Base-by-base conservation (phyloP, 2,797 vertebrate species). In the Ispidina lecontei region DNA sequence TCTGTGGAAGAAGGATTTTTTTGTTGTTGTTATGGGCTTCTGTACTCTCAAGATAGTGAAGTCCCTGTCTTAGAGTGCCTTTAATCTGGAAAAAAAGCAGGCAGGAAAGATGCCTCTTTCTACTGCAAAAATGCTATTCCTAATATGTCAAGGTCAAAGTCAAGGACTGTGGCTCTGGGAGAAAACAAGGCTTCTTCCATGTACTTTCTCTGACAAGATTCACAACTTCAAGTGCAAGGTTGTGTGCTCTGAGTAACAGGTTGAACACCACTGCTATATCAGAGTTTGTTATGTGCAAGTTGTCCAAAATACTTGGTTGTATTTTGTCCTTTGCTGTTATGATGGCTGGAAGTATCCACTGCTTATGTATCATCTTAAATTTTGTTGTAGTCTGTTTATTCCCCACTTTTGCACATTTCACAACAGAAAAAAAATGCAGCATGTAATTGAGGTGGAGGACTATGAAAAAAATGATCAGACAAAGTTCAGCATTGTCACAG, bases 61-160 rank as follows among this genome's bases (percentile, higher is more conserved):
- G 23, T 62, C 47, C 9, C 17, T 70, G 17, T 47, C 22, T 82
- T 64, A 58, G 31, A 64, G 26, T 81, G 10, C 29, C 71, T 86
- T 68, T 54, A 71, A 2, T 51, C 17, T 54, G 33, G 5, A 41
- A 81, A 37, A 89, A 89, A 76, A 84, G 14, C 39, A 91, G 47
- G 18, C 70, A 71, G 74, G 19, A 76, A 81, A 46, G 29, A 76
- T 84, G 5, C 12, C 12, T 68, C 20, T 74, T 75, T 65, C 6
- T 11, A 13, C 43, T 76, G 65, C 16, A 92, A 62, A 91, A 90
- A 55, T 77, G 44, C 28, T 83, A 58, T 65, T 84, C 12, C 25
- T 84, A 25, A 26, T 22, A n/a, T 17, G 79, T 82, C 19, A 77
- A 74, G 86, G 52, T 87, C 64, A 87, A 80, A 93, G 46, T 82